Evolutionary conservation across 2,113 vertebrate genomes (phyloP), one percentile per base, ranked within the genome.

Genomic region (Merops nubicus): DNA sequence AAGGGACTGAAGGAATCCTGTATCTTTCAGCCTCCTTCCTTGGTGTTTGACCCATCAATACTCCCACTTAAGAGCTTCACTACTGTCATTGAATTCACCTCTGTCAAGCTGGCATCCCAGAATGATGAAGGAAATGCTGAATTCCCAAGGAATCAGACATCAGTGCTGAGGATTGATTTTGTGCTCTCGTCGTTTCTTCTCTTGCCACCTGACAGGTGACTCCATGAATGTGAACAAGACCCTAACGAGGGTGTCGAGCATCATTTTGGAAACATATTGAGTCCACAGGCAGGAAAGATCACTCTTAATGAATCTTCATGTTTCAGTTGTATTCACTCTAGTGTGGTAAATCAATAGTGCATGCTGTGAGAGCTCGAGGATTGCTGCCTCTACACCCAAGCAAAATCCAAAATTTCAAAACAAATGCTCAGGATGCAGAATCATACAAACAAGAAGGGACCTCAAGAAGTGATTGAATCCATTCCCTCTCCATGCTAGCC

Each of bases 271-370:
- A 92, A 87, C 64, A n/a, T 16, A 85, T 63, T 50, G 33, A 91
- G 84, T 85, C 68, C 65, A 64, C 82, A 70, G 70, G 70, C 67
- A 18, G 88, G 22, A 89, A 65, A 2, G 17, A 65, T 70, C 4
- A 5, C 59, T 90, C 25, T 42, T 92, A 95, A 96, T 94, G 93
- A 81, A 81, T 96, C 72, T 60, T 54, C 38, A 12, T 43, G 89
- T 70, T 92, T 47, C 82, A 77, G 2, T 34, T 91, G 75, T 77
- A 43, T 65, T 94, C 95, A 68, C 60, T 91, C 70, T 9, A 38
- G 80, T 6, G 14, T 73, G 31, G 53, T 36, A 65, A 90, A 93
- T 94, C 79, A 48, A 91, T 95, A 80, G 69, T 45, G 54, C 60
- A 42, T 2, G 54, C 78, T 79, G 87, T 57, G 88, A 56, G 77